Evolutionary conservation across 2,797 vertebrate species (phyloP).

Genomic region (Cryptoblepharus egeriae): DNA sequence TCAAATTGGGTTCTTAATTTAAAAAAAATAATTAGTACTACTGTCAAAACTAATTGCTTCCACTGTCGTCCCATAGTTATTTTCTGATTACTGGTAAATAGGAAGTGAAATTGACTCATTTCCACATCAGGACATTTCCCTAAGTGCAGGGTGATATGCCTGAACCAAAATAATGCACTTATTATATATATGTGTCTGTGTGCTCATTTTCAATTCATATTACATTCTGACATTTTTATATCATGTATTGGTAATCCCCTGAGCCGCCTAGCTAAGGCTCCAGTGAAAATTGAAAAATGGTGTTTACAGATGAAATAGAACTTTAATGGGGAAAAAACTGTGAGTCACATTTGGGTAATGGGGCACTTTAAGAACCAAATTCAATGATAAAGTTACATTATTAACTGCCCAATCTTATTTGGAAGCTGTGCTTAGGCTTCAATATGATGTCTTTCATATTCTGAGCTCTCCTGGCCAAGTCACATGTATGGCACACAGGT

Average conservation of each 20-base stretch:
- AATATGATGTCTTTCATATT: too few relatives aligned
- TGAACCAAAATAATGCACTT: neutral
- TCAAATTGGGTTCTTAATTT: too few relatives aligned
- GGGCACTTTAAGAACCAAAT: constrained; percentile 46
- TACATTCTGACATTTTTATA: constrained; percentile 5
- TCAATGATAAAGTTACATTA: constrained; percentile 26
- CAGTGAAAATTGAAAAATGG: constrained; percentile 32
- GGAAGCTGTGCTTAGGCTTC: too few relatives aligned
- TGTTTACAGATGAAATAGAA: constrained; percentile 28
- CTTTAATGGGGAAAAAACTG: constrained; percentile 29
- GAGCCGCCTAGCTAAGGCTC: constrained; percentile 33
- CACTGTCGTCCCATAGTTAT: too few relatives aligned
- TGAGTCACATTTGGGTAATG: constrained; percentile 49
- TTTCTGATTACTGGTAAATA: neutral
- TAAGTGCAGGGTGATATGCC: neutral
- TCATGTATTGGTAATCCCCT: constrained; percentile 2
- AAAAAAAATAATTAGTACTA: too few relatives aligned
- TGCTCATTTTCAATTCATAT: constrained; percentile 28
- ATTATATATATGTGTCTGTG: neutral
- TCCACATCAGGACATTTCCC: neutral
- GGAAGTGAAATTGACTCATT: neutral
- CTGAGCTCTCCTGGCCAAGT: too few relatives aligned
- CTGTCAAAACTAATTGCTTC: too few relatives aligned
- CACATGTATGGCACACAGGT: too few relatives aligned
- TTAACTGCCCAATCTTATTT: too few relatives aligned